Evolutionary conservation across 2,113 vertebrate genomes (phyloP).

Genomic region (Grallaria varia): DNA sequence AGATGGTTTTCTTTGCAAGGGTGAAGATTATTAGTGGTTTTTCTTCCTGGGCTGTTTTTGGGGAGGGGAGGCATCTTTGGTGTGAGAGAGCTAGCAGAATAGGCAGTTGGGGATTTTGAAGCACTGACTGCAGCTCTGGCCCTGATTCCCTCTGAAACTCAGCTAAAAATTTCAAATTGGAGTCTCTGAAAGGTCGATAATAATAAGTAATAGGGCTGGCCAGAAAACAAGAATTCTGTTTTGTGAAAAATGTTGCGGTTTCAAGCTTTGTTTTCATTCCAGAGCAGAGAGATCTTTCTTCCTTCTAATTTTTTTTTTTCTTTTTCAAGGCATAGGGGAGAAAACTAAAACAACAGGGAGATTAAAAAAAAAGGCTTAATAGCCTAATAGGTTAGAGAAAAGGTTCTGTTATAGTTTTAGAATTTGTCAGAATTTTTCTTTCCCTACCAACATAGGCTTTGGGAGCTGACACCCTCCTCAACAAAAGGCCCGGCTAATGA

Average conservation of each 20-base stretch:
- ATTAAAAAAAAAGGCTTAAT: neutral
- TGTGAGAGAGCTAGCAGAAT: conserved; percentile 9
- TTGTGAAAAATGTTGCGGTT: conserved; percentile 56
- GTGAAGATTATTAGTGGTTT: conserved; percentile 34
- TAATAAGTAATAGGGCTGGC: conserved; percentile 60
- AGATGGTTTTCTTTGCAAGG: conserved; percentile 15
- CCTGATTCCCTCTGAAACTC: neutral
- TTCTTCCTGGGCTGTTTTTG: neutral
- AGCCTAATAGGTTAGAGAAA: neutral
- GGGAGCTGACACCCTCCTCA: no score
- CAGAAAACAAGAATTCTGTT: conserved; percentile 53
- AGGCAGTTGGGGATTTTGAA: conserved; percentile 18
- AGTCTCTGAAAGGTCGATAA: conserved; percentile 54
- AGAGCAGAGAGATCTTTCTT: conserved; percentile 32
- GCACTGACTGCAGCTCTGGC: conserved; percentile 16
- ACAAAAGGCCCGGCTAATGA: no score
- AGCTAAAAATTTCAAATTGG: conserved; percentile 31
- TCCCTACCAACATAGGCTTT: no score
- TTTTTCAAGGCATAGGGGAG: neutral
- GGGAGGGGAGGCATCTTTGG: neutral
- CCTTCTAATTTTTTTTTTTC: neutral
- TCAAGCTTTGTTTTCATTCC: conserved; percentile 61
- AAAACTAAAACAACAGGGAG: neutral
- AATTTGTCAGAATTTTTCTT: no score
- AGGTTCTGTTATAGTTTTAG: no score